Percentiles rank a stretch among this genome's conserved stretches.
Evolutionary conservation across 2,113 vertebrate species (phyloP).

Genomic region (Aphelocoma coerulescens): DNA sequence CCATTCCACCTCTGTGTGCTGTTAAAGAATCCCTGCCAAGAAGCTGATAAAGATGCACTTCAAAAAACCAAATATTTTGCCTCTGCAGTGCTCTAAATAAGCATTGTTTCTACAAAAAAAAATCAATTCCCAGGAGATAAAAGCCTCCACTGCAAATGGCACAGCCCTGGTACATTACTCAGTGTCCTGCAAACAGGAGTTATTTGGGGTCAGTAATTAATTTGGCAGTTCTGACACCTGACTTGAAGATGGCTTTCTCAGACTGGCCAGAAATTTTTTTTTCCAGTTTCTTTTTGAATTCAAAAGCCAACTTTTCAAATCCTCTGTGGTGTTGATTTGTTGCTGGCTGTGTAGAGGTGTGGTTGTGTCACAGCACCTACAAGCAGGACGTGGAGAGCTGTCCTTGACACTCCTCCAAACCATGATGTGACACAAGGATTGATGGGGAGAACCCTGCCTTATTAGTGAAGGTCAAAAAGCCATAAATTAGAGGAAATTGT

Average conservation of each 20-base stretch:
- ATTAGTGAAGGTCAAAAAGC: neutral
- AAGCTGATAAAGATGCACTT: neutral
- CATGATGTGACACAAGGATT: rapidly evolving
- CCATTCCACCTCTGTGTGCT: neutral
- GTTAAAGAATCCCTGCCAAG: neutral
- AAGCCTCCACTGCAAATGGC: neutral
- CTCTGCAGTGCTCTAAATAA: neutral
- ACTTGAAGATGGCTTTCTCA: neutral
- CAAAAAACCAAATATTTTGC: neutral
- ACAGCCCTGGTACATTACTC: neutral
- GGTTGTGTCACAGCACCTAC: neutral
- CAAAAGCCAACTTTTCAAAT: neutral
- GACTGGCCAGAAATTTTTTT: neutral
- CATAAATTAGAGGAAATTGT: neutral
- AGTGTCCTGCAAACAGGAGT: neutral
- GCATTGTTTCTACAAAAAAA: neutral
- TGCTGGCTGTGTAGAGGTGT: neutral
- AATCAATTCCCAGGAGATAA: neutral
- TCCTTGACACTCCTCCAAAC: neutral
- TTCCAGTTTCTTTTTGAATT: neutral
- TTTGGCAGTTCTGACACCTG: neutral
- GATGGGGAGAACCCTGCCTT: neutral
- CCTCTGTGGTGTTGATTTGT: neutral
- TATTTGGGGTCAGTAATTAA: neutral
- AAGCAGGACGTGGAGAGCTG: neutral